Evolutionary conservation across 2,113 vertebrate genomes (phyloP), one percentile per base, ranked within the genome.

Genomic region (Pachycephala philippinensis): DNA sequence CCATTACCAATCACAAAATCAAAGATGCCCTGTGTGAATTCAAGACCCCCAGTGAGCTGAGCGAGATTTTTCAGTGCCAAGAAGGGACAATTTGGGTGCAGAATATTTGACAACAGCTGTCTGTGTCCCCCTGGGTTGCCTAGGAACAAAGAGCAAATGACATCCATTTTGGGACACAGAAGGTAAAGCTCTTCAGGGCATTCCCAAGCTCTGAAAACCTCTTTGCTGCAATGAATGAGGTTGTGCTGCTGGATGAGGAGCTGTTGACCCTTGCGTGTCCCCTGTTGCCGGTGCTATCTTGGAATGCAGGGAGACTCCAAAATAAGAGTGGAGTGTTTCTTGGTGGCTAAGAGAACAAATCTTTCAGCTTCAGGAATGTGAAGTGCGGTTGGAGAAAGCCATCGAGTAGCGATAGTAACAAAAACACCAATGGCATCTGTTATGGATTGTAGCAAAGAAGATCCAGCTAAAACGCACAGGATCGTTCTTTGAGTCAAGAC

Each of bases 281-380:
- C 93, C 88, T 93, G 93, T 96, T 96, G 87, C 93, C 2, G 0
- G 90, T 95, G 96, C 92, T 94, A 89, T 96, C 95, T 96, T 96
- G 96, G 96, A 97, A 97, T 96, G 93, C 92, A 93, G 65, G 86
- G 83, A 86, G 95, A 76, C 85, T 95, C 95, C 95, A 94, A 94
- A 97, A 94, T 90, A 93, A 95, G 83, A 90, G 90, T 86, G 90
- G 78, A 96, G 88, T 94, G 95, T 94, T 97, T 95, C 95, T 95
- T 12, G 6, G 88, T 95, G 96, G 96, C 77, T 91, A 93, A 84
- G 90, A 96, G 93, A 96, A 95, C 95, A 95, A 93, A 97, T 93
- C 92, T 90, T 96, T 90, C 68, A 75, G 88, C 95, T 95, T 96
- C 90, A 97, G 93, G 96, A 96, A 96, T 96, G 96, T 97, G 96